Evolutionary conservation across 23 tunicate genomes (phyloP).

Genomic region (Ascidia mentula): DNA sequence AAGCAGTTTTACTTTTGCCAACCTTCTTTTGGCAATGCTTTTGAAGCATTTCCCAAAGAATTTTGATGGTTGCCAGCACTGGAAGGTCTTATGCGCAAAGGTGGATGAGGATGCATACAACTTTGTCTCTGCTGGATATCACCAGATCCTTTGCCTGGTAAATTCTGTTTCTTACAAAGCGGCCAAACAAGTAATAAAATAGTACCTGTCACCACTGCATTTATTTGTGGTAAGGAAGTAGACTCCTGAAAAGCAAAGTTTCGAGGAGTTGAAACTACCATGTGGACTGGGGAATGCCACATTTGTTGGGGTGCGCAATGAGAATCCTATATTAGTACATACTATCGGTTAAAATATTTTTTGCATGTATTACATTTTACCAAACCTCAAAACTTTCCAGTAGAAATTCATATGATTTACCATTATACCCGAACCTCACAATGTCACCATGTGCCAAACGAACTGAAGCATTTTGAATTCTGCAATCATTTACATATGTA

Average conservation of each 20-base stretch:
- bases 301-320: not conserved
- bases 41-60: not conserved
- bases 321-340: not conserved
- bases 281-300: conserved; percentile 57
- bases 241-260: not conserved
- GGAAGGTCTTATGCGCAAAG: conserved; percentile 27
- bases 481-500: conserved; percentile 77
- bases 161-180: not conserved
- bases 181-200: not conserved
- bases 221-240: conserved; percentile 2
- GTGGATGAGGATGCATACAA: conserved; percentile 55
- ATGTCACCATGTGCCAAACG: conserved; percentile 68
- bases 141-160: not conserved
- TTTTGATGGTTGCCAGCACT: conserved; percentile 29
- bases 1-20: no score
- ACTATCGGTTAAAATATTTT: no score
- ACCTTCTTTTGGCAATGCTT: conserved; percentile 9
- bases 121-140: not conserved
- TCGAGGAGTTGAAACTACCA: conserved; percentile 45
- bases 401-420: conserved; percentile 50
- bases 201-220: not conserved
- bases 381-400: not conserved
- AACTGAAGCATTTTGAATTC: conserved; percentile 79
- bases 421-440: conserved; percentile 62
- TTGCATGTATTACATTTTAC: not conserved